These are phyloP conservation scores for Rhyacichthys aspro DNA, from an alignment of 2,797 vertebrate genomes.

Conservation along the genomic window DNA sequence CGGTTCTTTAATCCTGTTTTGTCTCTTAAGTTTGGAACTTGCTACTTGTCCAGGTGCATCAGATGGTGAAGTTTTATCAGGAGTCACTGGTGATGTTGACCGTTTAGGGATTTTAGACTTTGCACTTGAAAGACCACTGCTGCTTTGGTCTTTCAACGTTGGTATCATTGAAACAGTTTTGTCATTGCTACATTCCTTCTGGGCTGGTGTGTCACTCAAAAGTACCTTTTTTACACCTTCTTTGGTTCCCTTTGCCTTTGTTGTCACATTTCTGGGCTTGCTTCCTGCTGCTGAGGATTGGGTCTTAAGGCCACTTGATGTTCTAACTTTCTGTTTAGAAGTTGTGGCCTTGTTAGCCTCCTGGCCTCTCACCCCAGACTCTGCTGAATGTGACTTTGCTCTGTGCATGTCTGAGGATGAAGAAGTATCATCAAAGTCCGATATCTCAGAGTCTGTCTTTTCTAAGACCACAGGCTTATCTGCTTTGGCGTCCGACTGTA, in stretches of 20 bases:
- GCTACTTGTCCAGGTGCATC: slow-evolving; percentile 14
- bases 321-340: slow-evolving; percentile 46
- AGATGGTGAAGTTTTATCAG: slow-evolving; percentile 47
- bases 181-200: slow-evolving; percentile 45
- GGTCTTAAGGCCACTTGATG: slow-evolving; percentile 49
- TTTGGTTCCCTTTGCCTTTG: slow-evolving; percentile 54
- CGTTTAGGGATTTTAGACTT: slow-evolving; percentile 80
- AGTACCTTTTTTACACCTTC: slow-evolving; percentile 43
- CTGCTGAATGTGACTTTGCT: slow-evolving; percentile 38
- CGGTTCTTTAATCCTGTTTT: slow-evolving; percentile 50
- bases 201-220: slow-evolving; percentile 28
- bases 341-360: slow-evolving; percentile 41
- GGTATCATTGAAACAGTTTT: slow-evolving; percentile 48
- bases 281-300: slow-evolving; percentile 53
- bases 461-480: slow-evolving; percentile 63
- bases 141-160: slow-evolving; percentile 62
- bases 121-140: slow-evolving; percentile 16
- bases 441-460: slow-evolving; percentile 65
- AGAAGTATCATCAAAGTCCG: slow-evolving; percentile 77
- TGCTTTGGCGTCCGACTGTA: slow-evolving; percentile 65
- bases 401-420: slow-evolving; percentile 64
- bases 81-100: slow-evolving; percentile 49
- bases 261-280: slow-evolving; percentile 57
- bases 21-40: slow-evolving; percentile 55
- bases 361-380: slow-evolving; percentile 45